phyloP scores from a whole-genome alignment of 2,797 vertebrate genomes.

The Amblyopsis hoosieri region DNA sequence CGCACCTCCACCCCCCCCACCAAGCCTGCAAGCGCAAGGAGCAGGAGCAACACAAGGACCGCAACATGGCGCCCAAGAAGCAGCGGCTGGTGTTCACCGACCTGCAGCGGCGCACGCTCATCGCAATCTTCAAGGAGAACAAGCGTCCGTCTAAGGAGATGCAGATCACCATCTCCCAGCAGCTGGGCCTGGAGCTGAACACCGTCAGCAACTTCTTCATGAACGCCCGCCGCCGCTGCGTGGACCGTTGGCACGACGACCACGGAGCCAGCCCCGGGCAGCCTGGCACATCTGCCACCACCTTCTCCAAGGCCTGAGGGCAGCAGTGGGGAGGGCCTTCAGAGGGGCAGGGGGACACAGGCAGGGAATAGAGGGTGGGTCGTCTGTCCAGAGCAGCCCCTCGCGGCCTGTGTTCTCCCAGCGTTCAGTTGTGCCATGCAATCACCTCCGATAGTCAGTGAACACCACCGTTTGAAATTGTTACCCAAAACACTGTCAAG shows the following conservation, averaged over 20 bases:
- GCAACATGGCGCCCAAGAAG: slow-evolving; percentile 93
- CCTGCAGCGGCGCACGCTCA: slow-evolving; percentile 96
- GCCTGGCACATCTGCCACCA: slow-evolving; percentile 86
- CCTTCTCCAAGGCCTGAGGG: slow-evolving; percentile 95
- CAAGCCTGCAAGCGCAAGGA: slow-evolving; percentile 98
- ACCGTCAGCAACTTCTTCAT: slow-evolving; percentile 99
- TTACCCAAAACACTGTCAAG: slow-evolving; percentile 67
- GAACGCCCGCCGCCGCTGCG: slow-evolving; percentile 95
- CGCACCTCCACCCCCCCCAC: slow-evolving; percentile 61
- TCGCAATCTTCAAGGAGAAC: slow-evolving; percentile 99
- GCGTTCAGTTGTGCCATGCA: slow-evolving; percentile 77
- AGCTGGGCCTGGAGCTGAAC: slow-evolving; percentile 96
- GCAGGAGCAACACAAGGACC: slow-evolving; percentile 97
- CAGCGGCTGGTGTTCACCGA: slow-evolving; percentile 98
- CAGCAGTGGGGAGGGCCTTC: slow-evolving; percentile 34
- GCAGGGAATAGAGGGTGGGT: slow-evolving; percentile 47
- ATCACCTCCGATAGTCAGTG: slow-evolving; percentile 70
- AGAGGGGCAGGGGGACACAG: slow-evolving; percentile 39
- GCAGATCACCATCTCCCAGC: slow-evolving; percentile 99
- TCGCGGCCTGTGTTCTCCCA: slow-evolving; percentile 57
- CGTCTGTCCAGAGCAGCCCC: slow-evolving; percentile 48
- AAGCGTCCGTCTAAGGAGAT: slow-evolving; percentile 98
- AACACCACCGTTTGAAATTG: slow-evolving; percentile 51
- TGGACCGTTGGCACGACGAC: slow-evolving; percentile 96
- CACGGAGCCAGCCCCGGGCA: slow-evolving; percentile 85